Evolutionary conservation across 2,888 invertebrate species (phyloP).

Genomic region (Dastarcus helophoroides): DNA sequence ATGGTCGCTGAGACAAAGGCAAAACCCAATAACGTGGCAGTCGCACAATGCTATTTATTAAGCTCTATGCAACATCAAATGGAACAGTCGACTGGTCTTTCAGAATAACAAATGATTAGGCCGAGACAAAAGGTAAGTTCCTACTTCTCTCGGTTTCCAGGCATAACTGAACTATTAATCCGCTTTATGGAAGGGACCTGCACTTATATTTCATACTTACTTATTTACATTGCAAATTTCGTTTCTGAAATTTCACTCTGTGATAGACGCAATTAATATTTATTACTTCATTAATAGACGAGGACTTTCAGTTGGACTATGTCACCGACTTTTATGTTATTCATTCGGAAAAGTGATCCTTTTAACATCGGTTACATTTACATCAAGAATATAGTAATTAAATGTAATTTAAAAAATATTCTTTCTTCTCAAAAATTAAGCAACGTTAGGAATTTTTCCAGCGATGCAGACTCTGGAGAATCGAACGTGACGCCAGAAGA

Average conservation of each 20-base stretch:
- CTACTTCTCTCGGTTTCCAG: slow-evolving; percentile 9
- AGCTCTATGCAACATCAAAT: slow-evolving; percentile 6
- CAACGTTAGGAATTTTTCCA: no score
- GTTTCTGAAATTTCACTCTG: slow-evolving; percentile 16
- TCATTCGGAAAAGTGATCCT: no score
- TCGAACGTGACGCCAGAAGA: no score
- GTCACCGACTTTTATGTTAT: no score
- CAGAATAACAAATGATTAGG: slow-evolving; percentile 16
- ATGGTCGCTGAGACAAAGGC: no score
- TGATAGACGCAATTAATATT: slow-evolving; percentile 20
- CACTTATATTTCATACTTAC: slow-evolving; percentile 18
- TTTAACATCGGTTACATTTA: no score
- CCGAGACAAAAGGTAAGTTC: slow-evolving; percentile 15
- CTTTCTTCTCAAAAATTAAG: no score
- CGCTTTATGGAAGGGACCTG: slow-evolving; percentile 18
- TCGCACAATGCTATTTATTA: slow-evolving; percentile 3
- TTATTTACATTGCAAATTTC: slow-evolving; percentile 21
- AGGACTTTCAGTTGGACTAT: no score
- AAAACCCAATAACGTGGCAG: no score
- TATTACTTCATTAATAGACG: slow-evolving; percentile 20
- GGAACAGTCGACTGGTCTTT: slow-evolving; percentile 12
- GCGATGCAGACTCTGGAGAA: no score
- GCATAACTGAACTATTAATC: slow-evolving; percentile 20
- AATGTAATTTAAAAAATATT: no score
- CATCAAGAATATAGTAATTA: no score